Evolutionary conservation across 1,140 invertebrate species (phyloP), one percentile per base, ranked within the genome.

Genomic region (Harpegnathos saltator): DNA sequence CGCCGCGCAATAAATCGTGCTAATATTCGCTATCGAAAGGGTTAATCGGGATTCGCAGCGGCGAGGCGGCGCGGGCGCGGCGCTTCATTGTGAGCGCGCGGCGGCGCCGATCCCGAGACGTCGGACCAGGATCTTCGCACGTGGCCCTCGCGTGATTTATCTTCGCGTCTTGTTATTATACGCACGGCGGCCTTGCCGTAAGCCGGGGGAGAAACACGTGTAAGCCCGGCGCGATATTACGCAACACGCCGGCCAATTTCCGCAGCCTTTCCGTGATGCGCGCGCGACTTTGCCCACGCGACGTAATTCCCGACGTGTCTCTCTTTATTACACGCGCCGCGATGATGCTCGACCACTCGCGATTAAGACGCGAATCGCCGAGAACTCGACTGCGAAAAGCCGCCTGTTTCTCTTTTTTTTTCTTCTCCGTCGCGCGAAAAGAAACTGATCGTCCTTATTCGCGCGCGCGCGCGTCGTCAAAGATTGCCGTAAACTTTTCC

Each of bases 161-260:
- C 83, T 68, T 44, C 44, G 54, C 74, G 50, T 80, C 38, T 44
- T 69, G 69, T 66, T 66, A 52, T 12, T 48, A 24, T 61, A 78
- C 80, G 61, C 14, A 50, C 66, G 22, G 52, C 38, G 29, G 52
- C 33, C 69, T 82, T 66, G 71, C 61, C 58, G 33, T 77, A 73
- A 82, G 86, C 85, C 65, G 44, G 52, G 50, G 50, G 38, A 44
- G 38, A 44, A 85, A 77, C 86, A 62, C 65, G 52, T 82, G 83
- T 88, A 88, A 88, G 65, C 52, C 19, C 52, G 83, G 26, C 72
- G 85, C 72, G 85, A 72, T 84, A 88, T 88, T 88, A 85, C 50
- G 61, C 69, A 88, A 88, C 83, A 63, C 56, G 77, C 61, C 83
- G 74, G 38, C 85, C 82, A 88, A 88, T 88, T 88, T 88, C 83